A percentile compares a stretch with the other conserved stretches of the same genome.
phyloP scores from a whole-genome alignment of 2,888 invertebrate genomes.

The Pachycephus smyrnensis region DNA sequence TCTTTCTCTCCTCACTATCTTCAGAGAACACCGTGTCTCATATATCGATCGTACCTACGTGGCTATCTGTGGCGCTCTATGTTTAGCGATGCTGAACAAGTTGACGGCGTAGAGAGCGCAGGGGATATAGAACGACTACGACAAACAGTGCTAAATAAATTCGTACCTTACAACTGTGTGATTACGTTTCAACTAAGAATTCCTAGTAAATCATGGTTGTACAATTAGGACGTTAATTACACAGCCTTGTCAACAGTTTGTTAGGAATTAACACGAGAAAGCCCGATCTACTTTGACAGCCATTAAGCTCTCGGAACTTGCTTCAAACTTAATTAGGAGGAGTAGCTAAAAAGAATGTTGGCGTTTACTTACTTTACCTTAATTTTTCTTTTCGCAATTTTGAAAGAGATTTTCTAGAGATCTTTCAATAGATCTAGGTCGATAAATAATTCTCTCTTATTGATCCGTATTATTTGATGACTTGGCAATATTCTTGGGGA shows the following conservation, averaged over 20 bases:
- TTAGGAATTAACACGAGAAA: neutral
- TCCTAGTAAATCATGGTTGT: neutral
- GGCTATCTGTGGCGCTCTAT: slow-evolving; percentile 10
- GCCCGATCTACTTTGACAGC: neutral
- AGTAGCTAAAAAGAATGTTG: neutral
- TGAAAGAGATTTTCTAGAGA: neutral
- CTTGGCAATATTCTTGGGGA: neutral
- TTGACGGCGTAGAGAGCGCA: neutral
- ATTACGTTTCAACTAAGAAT: neutral
- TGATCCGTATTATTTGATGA: neutral
- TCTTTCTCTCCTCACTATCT: neutral
- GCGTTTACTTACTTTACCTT: neutral
- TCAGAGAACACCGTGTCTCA: slow-evolving; percentile 4
- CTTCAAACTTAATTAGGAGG: neutral
- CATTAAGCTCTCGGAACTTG: neutral
- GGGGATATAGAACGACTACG: neutral
- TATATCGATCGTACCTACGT: slow-evolving; percentile 9
- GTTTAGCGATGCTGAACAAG: slow-evolving; percentile 7
- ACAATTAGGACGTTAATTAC: neutral
- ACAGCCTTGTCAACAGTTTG: neutral
- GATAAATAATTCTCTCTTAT: neutral
- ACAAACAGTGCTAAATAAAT: neutral
- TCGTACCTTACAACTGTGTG: neutral
- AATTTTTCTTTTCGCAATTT: neutral
- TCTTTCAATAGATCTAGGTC: neutral